Base-by-base conservation (phyloP, 2,888 invertebrate species). In the Drosophila parthenogenetica region DNA sequence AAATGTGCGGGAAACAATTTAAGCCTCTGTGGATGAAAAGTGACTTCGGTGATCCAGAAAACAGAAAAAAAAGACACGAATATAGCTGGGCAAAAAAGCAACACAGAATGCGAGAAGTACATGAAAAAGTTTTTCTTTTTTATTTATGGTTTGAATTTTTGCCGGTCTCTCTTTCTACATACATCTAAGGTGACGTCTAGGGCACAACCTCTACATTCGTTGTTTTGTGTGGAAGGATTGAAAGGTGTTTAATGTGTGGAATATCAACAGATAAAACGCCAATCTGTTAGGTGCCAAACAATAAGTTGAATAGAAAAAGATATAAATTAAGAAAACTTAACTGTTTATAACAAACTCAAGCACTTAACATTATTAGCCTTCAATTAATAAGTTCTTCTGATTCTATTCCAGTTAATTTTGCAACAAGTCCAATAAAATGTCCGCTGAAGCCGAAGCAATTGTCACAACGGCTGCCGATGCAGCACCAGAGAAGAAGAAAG, bases 131-230 rank as follows among this genome's bases (percentile, higher is more conserved):
- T 22, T 13, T 48, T 14, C 7, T 22, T 32, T 49, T 50, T 50
- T 10, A 7, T 45, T 19, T 37, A 14, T 59, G 40, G 43, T 55
- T 49, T 42, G 58, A 16, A 11, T 70, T 32, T 39, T 66, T 69
- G 73, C 39, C 57, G 73, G 66, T 73, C 60, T 69, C 55, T 78
- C 53, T 78, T 57, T 74, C 74, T 82, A 80, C 83, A 79, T 80
- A 84, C 89, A 85, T 81, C 81, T 55, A 77, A 87, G 67, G 84
- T 85, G 85, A 89, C 85, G 89, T 79, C 89, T 81, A 79, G 81
- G 85, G 89, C 79, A 89, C 89, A 87, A 84, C 75, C 81, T 79
- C 79, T 80, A 82, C 77, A 73, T 22, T 61, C 43, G 60, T 68
- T 39, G 45, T 60, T 63, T 55, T 32, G 42, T 51, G 42, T 65